Evolutionary conservation across 1,140 invertebrate genomes (phyloP), one percentile per base, ranked within the genome.

Genomic region (Drosophila rhopaloa): DNA sequence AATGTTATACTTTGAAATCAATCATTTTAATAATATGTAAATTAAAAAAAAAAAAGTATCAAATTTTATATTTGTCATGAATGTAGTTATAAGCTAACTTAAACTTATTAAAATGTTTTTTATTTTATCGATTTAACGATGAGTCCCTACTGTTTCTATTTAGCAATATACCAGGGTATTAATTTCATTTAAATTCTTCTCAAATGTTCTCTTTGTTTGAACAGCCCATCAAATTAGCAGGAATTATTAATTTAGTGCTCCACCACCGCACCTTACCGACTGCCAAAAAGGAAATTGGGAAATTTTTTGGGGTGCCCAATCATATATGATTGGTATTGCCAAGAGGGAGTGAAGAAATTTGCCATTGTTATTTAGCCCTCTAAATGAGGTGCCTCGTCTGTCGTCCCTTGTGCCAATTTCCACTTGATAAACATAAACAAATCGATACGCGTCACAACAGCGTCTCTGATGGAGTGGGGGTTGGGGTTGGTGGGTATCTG

Each of bases 391-490:
- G 53, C 65, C 65, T 50, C 68, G 66, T 71, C 68, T 68, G 58
- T 38, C 27, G 41, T 46, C 61, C 53, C 51, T 81, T 61, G 76
- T 62, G 73, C 54, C 56, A 90, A 89, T 67, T 77, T 90, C 79
- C 68, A 79, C 84, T 84, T 89, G 78, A 84, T 89, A 89, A 89
- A 90, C 85, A 89, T 89, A 89, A 90, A 89, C 84, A 89, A 80
- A 89, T 89, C 84, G 85, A 89, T 89, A 90, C 77, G 85, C 77
- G 70, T 89, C 81, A 84, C 81, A 90, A 83, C 77, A 83, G 61
- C 56, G 67, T 73, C 55, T 73, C 57, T 32, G 40, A 43, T 43
- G 61, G 14, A 29, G 40, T 19, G 53, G 11, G 19, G 10, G 27
- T 11, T 11, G 35, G 35, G 35, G 19, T 38, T 29, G 54, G 29